Evolutionary conservation across 2,113 vertebrate species (phyloP), one percentile per base, ranked within the genome.

Genomic region (Phaethornis superciliosus): DNA sequence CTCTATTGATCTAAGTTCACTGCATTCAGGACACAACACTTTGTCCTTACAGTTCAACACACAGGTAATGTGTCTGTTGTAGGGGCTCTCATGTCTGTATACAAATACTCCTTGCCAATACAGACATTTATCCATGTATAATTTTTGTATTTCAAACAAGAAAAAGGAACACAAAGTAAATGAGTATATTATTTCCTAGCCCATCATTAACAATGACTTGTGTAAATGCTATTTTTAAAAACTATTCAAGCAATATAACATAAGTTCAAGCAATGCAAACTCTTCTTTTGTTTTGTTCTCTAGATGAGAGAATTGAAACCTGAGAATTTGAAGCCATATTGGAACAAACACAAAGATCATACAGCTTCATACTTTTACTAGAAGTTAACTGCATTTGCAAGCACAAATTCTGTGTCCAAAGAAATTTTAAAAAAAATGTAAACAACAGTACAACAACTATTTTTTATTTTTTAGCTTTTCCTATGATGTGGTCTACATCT

Each of bases 401-500:
- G 21, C 22, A 70, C 7, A 8, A n/a, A 54, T 16, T 67, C 54
- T n/a, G 40, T 51, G 15, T 42, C 32, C 17, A 70, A 51, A 58
- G 7, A 18, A 49, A 37, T 6, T 37, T 77, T 8, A 3, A 37
- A 55, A 55, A 46, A 55, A 1, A 28, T 21, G 18, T 22, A 51
- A 58, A 54, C 30, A 88, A 35, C 14, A 5, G 47, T 58, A 64
- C 13, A 63, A 22, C 23, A 63, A 22, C 23, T 27, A 17, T 46
- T 46, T 14, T 17, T n/a, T 37, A 44, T 27, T 26, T 51, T 56
- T 17, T 32, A 67, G 7, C 9, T 55, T 80, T 33, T 89, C 18
- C 52, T 27, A 55, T 32, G 76, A 27, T 0, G 0, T 4, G 27
- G 16, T 1, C 2, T 51, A 27, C 5, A 8, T 23, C 44, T 23